phyloP scores from a whole-genome alignment of 2,888 invertebrate genomes.

The Rhingia rostrata region DNA sequence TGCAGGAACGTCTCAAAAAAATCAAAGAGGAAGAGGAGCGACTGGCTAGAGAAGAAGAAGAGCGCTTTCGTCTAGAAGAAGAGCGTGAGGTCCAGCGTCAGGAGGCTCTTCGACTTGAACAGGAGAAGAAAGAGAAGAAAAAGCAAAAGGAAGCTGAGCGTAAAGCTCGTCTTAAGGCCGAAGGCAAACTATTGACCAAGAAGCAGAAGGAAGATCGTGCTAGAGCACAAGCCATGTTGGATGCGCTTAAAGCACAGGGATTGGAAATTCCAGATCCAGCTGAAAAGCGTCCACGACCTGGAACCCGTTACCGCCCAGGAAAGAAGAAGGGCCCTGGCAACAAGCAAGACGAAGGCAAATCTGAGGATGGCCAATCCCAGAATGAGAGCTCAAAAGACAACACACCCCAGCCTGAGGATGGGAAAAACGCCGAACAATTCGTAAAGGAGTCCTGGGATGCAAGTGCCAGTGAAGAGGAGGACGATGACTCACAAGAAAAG shows the following conservation, averaged over 20 bases:
- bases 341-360: constrained; percentile 80
- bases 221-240: constrained; percentile 93
- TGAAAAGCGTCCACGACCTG: constrained; percentile 86
- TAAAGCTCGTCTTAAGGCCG: constrained; percentile 96
- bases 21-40: constrained; percentile 95
- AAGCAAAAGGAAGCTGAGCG: constrained; percentile 96
- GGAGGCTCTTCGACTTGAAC: constrained; percentile 91
- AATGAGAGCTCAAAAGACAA: constrained; percentile 75
- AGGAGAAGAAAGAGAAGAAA: constrained; percentile 93
- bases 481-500: constrained; percentile 84
- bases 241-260: constrained; percentile 94
- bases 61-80: constrained; percentile 89
- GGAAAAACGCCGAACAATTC: constrained; percentile 81
- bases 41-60: constrained; percentile 89
- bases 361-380: constrained; percentile 75
- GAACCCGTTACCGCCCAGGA: constrained; percentile 89
- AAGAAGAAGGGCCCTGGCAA: constrained; percentile 86
- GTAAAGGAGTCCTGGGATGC: constrained; percentile 95
- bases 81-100: constrained; percentile 89
- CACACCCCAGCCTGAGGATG: constrained; percentile 76
- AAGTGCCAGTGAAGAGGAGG: constrained; percentile 84
- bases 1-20: constrained; percentile 95
- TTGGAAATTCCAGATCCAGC: constrained; percentile 90
- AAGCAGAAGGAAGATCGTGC: constrained; percentile 96
- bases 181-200: constrained; percentile 95